Evolutionary conservation across 2,797 vertebrate species (phyloP), one percentile per base, ranked within the genome.

Genomic region (Megalops cyprinoides): DNA sequence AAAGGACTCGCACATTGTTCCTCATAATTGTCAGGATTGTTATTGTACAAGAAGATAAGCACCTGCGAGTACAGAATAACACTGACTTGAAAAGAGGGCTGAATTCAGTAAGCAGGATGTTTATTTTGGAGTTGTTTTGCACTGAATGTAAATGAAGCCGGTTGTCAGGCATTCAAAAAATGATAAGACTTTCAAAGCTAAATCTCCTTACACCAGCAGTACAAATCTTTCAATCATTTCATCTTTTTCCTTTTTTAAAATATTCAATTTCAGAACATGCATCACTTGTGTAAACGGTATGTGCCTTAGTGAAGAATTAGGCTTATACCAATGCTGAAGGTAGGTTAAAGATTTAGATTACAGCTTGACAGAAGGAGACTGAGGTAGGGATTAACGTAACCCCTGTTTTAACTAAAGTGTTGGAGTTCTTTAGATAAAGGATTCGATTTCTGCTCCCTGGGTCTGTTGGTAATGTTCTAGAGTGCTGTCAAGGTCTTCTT

Each of bases 321-420:
- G 48, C 46, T 51, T 49, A 75, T 49, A 39, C 48, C 49, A n/a
- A 51, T 28, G n/a, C 14, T 49, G 28, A 28, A 20, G 46, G 25
- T 51, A 74, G 51, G 48, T 10, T 39, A 76, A 76, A 28, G 74
- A 76, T 56, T 76, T 76, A 31, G 51, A 76, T 76, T 56, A 55
- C 39, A 6, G 74, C 49, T 55, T 37, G 31, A 76, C 51, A 23
- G 74, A 53, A 56, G 51, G 74, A 76, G 74, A 55, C 74, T 37
- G 34, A 76, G 74, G 44, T 75, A 75, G 34, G 51, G 51, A 55
- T 76, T 37, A 39, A 15, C 51, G 74, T 31, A 31, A 75, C 74
- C 74, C 48, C 46, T 75, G 51, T 56, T 76, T 53, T 53, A 51
- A 76, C 48, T 18, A 55, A 37, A 76, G 34, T 76, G 74, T 56